Conservation (phyloP, 2,797 vertebrate species). For the Avahi laniger region DNA sequence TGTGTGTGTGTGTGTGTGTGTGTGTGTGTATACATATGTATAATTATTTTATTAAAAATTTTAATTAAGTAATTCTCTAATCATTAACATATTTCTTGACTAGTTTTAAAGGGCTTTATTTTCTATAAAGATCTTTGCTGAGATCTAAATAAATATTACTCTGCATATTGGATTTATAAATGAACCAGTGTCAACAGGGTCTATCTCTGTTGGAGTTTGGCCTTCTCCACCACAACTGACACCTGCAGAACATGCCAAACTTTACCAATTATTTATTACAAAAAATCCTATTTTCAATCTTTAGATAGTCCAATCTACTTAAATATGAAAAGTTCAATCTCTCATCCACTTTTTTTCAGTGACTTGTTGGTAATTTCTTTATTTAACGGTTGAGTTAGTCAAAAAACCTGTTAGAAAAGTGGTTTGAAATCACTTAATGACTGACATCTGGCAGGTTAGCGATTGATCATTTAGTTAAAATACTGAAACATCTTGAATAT, state of each 20-base stretch:
- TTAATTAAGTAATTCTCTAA: background rate
- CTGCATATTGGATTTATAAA: background rate
- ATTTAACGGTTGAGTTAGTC: background rate
- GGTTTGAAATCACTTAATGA: background rate
- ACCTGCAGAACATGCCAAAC: background rate
- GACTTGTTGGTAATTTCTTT: background rate
- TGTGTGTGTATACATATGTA: too few relatives aligned
- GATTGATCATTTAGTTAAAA: background rate
- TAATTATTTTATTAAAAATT: background rate
- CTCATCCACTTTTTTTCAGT: background rate
- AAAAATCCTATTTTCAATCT: background rate
- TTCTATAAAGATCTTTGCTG: background rate
- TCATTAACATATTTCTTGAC: background rate
- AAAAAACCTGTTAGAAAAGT: background rate
- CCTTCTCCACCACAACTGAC: background rate
- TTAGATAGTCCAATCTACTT: background rate
- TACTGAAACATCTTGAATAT: background rate
- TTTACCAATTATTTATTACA: background rate
- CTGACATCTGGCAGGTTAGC: background rate
- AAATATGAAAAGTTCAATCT: background rate
- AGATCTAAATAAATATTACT: background rate
- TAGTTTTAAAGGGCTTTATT: background rate
- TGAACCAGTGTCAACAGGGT: background rate
- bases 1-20: too few relatives aligned
- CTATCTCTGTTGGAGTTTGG: background rate